Evolutionary conservation across 2,797 vertebrate species (phyloP).

Genomic region (Sitta carolinensis): DNA sequence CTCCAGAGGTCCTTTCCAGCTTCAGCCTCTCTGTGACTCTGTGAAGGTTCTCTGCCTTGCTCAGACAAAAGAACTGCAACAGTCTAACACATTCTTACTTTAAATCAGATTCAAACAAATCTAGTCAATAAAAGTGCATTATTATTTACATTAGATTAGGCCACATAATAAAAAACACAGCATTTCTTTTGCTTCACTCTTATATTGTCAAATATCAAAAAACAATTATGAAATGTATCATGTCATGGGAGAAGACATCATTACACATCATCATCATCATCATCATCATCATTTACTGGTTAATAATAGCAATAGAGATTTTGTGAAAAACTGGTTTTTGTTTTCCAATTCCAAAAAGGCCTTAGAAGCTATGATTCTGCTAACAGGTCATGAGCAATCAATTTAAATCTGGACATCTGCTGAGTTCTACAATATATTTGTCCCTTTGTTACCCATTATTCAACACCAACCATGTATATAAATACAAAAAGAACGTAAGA

Average conservation of each 20-base stretch:
- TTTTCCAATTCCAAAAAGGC: background rate
- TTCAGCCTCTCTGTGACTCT: background rate
- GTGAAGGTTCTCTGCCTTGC: background rate
- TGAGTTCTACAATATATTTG: background rate
- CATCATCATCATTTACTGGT: background rate
- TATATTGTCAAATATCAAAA: background rate
- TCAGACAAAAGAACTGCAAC: background rate
- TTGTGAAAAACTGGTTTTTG: background rate
- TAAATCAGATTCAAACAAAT: background rate
- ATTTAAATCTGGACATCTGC: background rate
- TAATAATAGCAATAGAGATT: background rate
- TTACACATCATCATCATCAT: background rate
- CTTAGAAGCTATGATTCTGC: background rate
- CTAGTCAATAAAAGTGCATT: background rate
- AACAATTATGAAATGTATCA: background rate
- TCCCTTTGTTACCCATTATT: background rate
- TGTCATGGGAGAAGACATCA: background rate
- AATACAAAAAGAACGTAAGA: background rate
- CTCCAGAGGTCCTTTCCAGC: background rate
- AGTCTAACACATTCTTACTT: background rate
- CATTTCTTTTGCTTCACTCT: background rate
- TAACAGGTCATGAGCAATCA: background rate
- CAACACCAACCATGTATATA: background rate
- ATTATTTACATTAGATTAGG: background rate
- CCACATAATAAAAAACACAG: background rate